phyloP scores from a whole-genome alignment of 2,797 vertebrate species.

The Leptodactylus fallax region DNA sequence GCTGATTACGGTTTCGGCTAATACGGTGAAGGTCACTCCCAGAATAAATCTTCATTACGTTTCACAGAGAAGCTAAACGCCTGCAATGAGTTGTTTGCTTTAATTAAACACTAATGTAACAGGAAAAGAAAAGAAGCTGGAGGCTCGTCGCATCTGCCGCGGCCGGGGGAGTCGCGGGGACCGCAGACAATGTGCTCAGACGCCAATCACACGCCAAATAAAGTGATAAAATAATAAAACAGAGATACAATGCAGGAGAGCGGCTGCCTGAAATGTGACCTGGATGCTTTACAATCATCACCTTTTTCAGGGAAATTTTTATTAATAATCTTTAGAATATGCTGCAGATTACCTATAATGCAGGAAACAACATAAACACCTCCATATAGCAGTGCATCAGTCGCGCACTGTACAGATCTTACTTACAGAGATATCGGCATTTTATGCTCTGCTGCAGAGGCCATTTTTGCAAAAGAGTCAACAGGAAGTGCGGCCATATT shows the following conservation, averaged over 20 bases:
- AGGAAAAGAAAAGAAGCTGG: slow-evolving; percentile 79
- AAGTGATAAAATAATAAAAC: neutral
- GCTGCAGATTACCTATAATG: no score
- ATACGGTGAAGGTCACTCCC: slow-evolving; percentile 86
- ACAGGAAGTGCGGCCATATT: no score
- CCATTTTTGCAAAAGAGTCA: no score
- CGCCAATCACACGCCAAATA: slow-evolving; percentile 45
- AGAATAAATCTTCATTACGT: slow-evolving; percentile 89
- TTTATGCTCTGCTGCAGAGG: no score
- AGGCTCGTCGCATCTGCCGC: slow-evolving; percentile 73
- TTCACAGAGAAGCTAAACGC: slow-evolving; percentile 82
- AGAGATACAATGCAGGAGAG: neutral
- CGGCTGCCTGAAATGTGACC: no score
- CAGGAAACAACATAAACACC: no score
- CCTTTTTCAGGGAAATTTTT: no score
- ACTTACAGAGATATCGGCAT: no score
- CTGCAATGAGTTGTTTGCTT: slow-evolving; percentile 85
- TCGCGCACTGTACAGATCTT: no score
- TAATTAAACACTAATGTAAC: slow-evolving; percentile 88
- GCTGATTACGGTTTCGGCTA: slow-evolving; percentile 85
- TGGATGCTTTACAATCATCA: no score
- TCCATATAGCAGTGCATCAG: no score
- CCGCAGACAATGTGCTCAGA: neutral
- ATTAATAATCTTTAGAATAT: no score
- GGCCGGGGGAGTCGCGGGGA: neutral